Evolutionary conservation across 1,140 invertebrate genomes (phyloP), one percentile per base, ranked within the genome.

Genomic region (Saccostrea cuccullata): DNA sequence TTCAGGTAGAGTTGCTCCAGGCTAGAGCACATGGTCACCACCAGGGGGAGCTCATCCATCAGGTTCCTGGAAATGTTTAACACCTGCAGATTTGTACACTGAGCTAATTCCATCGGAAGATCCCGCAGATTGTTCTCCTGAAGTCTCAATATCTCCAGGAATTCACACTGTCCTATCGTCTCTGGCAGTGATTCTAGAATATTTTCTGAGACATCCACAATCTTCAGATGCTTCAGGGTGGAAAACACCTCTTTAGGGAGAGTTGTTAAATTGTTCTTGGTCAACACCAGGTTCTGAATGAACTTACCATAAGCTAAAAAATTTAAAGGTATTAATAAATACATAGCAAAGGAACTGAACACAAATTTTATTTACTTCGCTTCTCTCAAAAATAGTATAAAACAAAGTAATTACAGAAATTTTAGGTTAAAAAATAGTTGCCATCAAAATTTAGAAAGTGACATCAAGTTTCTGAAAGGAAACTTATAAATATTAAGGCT

Each of bases 1-100:
- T 90, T 89, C 8, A 90, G 87, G 55, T 89, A 89, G 13, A 94
- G 89, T 55, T 90, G 89, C 20, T 86, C 86, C 13, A 94, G 86
- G 9, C 83, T 86, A 4, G 86, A 90, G 26, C 93, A 70, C 84
- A 92, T 90, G 9, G 89, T 70, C 1, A 94, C 82, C 17, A 91
- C 91, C 13, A 47, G 17, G 0, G 90, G 90, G 1, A 91, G 20
- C 67, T 77, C 85, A 15, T 86, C 83, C 82, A 94, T 92, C 70
- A 88, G 56, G 86, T 93, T 93, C 36, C 88, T 86, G 20, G 90
- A 90, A n/a, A 93, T 90, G 60, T 93, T 91, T 26, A 94, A 70
- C 11, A 87, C 82, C 5, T 26, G 17, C 23, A 93, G 55, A 26
- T 88, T 23, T 58, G 88, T 86, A 56, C 91, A 91, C 55, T 90